These are phyloP conservation scores for Dendroctonus valens DNA, from an alignment of 1,140 invertebrate species.

Conservation along the genomic window DNA sequence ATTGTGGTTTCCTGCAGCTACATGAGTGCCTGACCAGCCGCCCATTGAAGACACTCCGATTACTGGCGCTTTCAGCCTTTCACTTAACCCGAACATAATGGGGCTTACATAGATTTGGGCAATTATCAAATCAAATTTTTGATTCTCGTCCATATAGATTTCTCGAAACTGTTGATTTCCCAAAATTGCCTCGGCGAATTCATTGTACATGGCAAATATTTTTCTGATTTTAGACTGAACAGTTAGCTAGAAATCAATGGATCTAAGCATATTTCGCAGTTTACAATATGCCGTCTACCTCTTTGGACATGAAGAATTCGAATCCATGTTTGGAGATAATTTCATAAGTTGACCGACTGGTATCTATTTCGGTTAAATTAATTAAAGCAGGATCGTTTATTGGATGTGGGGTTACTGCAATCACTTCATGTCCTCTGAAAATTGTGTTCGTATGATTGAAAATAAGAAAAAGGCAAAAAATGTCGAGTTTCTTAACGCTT, in stretches of 20 bases:
- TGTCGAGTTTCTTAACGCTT: too few species aligned
- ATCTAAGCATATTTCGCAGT: background rate
- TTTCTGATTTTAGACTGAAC: constrained; percentile 33
- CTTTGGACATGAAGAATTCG: constrained; percentile 38
- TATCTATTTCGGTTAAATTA: constrained; percentile 46
- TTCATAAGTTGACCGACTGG: constrained; percentile 26
- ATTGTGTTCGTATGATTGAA: background rate
- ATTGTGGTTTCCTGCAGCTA: constrained; percentile 32
- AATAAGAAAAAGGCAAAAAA: too few species aligned
- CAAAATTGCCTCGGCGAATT: constrained; percentile 32
- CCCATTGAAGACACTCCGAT: constrained; percentile 39
- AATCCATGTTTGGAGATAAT: constrained; percentile 33
- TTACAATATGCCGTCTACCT: constrained; percentile 7
- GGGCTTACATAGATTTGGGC: constrained; percentile 35
- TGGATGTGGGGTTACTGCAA: constrained; percentile 47
- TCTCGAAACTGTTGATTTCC: constrained; percentile 30
- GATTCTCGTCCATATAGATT: constrained; percentile 27
- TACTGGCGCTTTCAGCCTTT: constrained; percentile 33
- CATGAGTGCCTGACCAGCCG: constrained; percentile 33
- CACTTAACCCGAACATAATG: constrained; percentile 32
- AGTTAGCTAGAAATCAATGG: constrained; percentile 14
- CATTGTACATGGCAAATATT: constrained; percentile 35
- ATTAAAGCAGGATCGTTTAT: constrained; percentile 38
- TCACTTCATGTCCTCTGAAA: constrained; percentile 50
- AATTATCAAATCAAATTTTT: constrained; percentile 37